Evolutionary conservation across 2,113 vertebrate genomes (phyloP), one percentile per base, ranked within the genome.

Genomic region (Pterocles orientalis): DNA sequence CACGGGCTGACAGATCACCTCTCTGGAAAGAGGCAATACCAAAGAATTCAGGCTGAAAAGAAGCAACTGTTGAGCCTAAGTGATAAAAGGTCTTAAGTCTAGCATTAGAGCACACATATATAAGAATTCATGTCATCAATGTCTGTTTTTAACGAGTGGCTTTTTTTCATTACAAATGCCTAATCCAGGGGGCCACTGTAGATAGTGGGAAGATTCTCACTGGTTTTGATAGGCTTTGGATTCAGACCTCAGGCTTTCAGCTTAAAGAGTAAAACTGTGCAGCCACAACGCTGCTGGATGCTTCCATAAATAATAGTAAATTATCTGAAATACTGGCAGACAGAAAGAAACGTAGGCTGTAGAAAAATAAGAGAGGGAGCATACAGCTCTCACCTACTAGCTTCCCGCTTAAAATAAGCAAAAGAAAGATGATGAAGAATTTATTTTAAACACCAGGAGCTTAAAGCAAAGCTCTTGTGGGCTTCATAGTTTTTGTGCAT

Each of bases 381-480:
- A 61, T 12, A 39, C 61, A 64, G n/a, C 34, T 89, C 80, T 86
- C 1, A 3, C 62, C 31, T 94, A 36, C 17, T 51, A 86, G 31
- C 12, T 90, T 70, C 51, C 69, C 61, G 28, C 54, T 92, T 93
- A 92, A 96, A 96, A 92, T 39, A 92, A 90, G 33, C 50, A 86
- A 45, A 79, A 91, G 56, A 73, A 75, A 93, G 69, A 29, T 86
- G 85, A 86, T 56, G n/a, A 87, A 51, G 48, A 66, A 90, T 13
- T 94, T 85, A 36, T 79, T 94, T 92, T 70, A 85, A 88, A 82
- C 54, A 82, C 26, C 58, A 62, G 61, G 80, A 94, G 16, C 56
- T 96, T 90, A 94, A 84, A 91, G 80, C 17, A 75, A 88, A 88
- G 7, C 86, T 95, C 54, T 72, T 53, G 18, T 29, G 33, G 41